A percentile compares a stretch with the other conserved stretches of the same genome.
phyloP scores from a whole-genome alignment of 2,797 vertebrate genomes.

The Pteronotus mesoamericanus region DNA sequence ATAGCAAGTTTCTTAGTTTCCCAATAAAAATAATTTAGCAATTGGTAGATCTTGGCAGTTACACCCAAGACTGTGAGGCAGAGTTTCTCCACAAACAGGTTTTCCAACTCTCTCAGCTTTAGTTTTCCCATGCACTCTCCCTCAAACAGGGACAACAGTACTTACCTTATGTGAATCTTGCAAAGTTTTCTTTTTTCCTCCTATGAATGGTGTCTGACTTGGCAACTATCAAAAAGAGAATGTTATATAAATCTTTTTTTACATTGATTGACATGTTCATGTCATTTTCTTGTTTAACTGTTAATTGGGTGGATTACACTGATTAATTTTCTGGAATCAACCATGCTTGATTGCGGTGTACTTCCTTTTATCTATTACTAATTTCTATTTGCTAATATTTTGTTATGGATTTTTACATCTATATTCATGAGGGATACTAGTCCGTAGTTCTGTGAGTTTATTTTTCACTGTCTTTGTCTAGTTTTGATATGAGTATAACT shows the following conservation, averaged over 20 bases:
- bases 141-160: not conserved
- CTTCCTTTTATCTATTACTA: not conserved
- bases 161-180: not conserved
- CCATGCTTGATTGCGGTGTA: not conserved
- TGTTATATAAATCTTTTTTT: not conserved
- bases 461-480: not conserved
- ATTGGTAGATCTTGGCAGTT: not conserved
- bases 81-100: not conserved
- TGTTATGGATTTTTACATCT: too few relatives aligned
- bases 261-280: not conserved
- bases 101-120: not conserved
- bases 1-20: not conserved
- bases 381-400: not conserved
- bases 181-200: not conserved
- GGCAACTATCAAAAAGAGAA: not conserved
- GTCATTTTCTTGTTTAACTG: not conserved
- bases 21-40: not conserved
- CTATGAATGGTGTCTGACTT: not conserved
- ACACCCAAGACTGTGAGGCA: not conserved
- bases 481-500: not conserved
- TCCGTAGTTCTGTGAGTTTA: not conserved
- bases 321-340: not conserved
- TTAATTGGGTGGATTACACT: not conserved
- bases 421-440: not conserved
- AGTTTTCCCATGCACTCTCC: not conserved